Percentiles rank a stretch among this genome's conserved stretches.
Conservation (phyloP, 2,797 vertebrate species). For the Liparis tanakae region DNA sequence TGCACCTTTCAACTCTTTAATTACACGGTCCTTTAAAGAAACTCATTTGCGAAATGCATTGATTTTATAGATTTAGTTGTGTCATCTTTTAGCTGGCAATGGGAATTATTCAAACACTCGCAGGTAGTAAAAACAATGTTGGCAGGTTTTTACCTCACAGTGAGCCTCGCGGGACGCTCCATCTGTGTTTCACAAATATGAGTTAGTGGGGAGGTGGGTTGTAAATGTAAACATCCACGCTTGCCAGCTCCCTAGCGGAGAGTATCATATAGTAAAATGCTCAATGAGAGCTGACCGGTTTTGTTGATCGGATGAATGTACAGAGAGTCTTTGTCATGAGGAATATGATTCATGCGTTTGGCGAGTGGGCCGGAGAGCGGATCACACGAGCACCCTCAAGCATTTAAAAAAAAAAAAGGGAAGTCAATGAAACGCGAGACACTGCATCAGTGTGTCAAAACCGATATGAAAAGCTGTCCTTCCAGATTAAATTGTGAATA, state of each 20-base stretch:
- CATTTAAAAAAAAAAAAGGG: conserved; percentile 38
- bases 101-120: conserved; percentile 19
- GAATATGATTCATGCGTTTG: conserved; percentile 55
- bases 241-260: conserved; percentile 21
- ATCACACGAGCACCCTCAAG: conserved; percentile 30
- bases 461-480: conserved; percentile 29
- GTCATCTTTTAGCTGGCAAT: conserved; percentile 39
- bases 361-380: conserved; percentile 45
- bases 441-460: conserved; percentile 50
- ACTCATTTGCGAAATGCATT: conserved; percentile 60
- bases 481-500: conserved; percentile 28
- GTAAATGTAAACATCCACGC: conserved; percentile 36
- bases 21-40: conserved; percentile 43
- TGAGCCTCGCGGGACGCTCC: conserved; percentile 5
- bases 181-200: conserved; percentile 29
- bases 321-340: conserved; percentile 54
- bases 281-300: conserved; percentile 44
- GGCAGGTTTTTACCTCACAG: conserved; percentile 9
- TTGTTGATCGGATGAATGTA: conserved; percentile 50
- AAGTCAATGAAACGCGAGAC: conserved; percentile 35
- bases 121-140: conserved; percentile 1
- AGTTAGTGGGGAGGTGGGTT: neutral
- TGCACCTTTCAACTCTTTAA: conserved; percentile 45
- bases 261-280: conserved; percentile 27
- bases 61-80: conserved; percentile 22